Evolutionary conservation across 2,888 invertebrate genomes (phyloP).

Genomic region (Cepaea hortensis): DNA sequence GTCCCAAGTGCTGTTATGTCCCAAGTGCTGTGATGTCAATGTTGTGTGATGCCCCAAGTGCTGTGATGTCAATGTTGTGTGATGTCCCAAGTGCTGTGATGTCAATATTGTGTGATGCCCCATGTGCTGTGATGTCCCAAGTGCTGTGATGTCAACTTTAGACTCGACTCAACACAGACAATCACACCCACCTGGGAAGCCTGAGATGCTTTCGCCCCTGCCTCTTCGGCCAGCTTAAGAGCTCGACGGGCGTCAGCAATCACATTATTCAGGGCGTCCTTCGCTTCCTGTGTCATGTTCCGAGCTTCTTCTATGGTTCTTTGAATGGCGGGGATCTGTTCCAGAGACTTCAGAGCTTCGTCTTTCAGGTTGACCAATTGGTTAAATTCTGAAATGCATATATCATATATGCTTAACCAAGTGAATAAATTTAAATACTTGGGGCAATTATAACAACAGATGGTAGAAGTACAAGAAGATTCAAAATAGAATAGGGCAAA

Average conservation of each 20-base stretch:
- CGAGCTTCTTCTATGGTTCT: conserved; percentile 84
- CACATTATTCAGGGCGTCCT: conserved; percentile 85
- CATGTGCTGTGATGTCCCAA: too few relatives aligned
- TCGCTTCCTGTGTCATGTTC: conserved; percentile 84
- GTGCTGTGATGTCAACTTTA: too few relatives aligned
- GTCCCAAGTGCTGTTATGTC: too few relatives aligned
- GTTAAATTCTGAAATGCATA: conserved; percentile 83
- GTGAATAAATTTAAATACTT: too few relatives aligned
- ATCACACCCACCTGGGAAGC: conserved; percentile 82
- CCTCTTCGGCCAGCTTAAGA: conserved; percentile 84
- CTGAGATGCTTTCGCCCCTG: conserved; percentile 87
- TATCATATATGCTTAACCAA: not conserved
- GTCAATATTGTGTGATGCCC: too few relatives aligned
- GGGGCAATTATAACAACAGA: too few relatives aligned
- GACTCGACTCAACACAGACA: not conserved
- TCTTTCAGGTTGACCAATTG: conserved; percentile 89
- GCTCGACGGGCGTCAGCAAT: conserved; percentile 87
- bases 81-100: too few relatives aligned
- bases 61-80: too few relatives aligned
- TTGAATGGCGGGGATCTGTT: conserved; percentile 86
- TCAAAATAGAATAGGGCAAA: too few relatives aligned
- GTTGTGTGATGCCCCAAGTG: too few relatives aligned
- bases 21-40: too few relatives aligned
- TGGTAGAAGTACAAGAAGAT: too few relatives aligned
- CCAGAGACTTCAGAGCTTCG: conserved; percentile 86